phyloP scores from a whole-genome alignment of 1,140 invertebrate species.

The Drosophila pseudoobscura region DNA sequence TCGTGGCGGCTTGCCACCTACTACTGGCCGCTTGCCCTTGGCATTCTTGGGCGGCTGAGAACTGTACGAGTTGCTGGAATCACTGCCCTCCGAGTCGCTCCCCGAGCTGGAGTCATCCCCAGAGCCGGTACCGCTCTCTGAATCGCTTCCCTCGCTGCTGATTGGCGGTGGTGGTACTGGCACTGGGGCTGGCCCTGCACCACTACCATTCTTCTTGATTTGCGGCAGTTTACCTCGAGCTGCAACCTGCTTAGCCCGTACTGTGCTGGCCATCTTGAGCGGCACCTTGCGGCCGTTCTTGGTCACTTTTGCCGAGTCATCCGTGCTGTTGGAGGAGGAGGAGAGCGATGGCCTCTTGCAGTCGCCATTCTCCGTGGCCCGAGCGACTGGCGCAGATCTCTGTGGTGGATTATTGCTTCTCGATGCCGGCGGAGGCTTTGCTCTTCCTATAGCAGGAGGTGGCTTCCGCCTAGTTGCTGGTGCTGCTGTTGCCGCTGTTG shows the following conservation, averaged over 20 bases:
- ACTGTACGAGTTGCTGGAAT: conserved; percentile 70
- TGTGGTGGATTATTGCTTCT: conserved; percentile 27
- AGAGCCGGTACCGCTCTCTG: conserved; percentile 44
- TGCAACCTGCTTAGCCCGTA: conserved; percentile 69
- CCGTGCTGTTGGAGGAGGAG: conserved; percentile 80
- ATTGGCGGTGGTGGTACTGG: conserved; percentile 59
- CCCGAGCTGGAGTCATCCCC: conserved; percentile 49
- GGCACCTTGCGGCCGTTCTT: conserved; percentile 73
- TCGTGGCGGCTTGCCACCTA: conserved; percentile 21
- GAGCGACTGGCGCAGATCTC: conserved; percentile 4
- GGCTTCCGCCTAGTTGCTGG: conserved; percentile 70
- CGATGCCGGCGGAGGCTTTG: conserved; percentile 1
- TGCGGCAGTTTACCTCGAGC: conserved; percentile 58
- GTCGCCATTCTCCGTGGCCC: conserved; percentile 80
- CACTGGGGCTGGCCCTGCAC: conserved; percentile 44
- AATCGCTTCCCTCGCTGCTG: conserved; percentile 63
- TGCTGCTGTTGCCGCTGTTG: background rate
- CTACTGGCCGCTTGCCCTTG: conserved; percentile 29
- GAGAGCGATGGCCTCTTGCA: conserved; percentile 65
- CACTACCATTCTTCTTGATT: conserved; percentile 65
- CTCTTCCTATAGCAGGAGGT: conserved; percentile 15
- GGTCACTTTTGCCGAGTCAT: conserved; percentile 53
- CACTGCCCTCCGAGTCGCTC: conserved; percentile 69
- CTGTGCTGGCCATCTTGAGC: conserved; percentile 80
- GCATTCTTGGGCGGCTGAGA: conserved; percentile 53